A percentile compares a stretch with the other conserved stretches of the same genome.
These are phyloP conservation scores for Fistularia commersonii DNA, from an alignment of 2,797 vertebrate species.

Conservation along the genomic window DNA sequence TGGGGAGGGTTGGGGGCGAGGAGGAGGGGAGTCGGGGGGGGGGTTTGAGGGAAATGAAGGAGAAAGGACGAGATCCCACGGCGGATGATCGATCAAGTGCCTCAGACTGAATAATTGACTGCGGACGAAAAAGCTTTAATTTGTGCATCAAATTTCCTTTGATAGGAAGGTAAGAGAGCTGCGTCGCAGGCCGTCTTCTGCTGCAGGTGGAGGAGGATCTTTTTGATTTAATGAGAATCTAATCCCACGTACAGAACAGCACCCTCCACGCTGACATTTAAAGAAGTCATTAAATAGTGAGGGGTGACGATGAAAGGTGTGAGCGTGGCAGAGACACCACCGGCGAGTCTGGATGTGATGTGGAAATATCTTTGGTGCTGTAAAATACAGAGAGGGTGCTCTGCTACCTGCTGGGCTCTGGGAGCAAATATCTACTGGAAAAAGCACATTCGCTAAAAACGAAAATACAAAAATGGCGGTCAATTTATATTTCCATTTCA, in stretches of 20 bases:
- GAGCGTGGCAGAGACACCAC: neutral
- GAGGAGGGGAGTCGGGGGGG: neutral
- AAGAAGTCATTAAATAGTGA: slow-evolving; percentile 38
- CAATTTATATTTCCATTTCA: too few relatives aligned
- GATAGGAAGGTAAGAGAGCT: neutral
- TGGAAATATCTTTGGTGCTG: neutral
- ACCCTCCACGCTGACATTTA: slow-evolving; percentile 47
- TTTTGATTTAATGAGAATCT: slow-evolving; percentile 49
- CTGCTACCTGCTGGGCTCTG: neutral
- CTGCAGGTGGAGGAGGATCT: slow-evolving; percentile 18
- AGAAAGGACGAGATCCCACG: neutral
- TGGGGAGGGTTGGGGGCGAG: slow-evolving; percentile 16
- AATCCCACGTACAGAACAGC: slow-evolving; percentile 26
- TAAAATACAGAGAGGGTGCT: neutral
- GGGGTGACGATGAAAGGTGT: slow-evolving; percentile 16
- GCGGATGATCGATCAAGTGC: slow-evolving; percentile 18
- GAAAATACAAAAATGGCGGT: too few relatives aligned
- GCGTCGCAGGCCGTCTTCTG: neutral
- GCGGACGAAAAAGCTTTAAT: slow-evolving; percentile 12
- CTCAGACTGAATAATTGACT: slow-evolving; percentile 21
- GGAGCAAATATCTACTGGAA: too few relatives aligned
- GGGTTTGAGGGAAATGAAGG: too few relatives aligned
- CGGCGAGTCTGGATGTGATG: too few relatives aligned
- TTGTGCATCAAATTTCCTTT: slow-evolving; percentile 8
- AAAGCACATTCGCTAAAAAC: too few relatives aligned